Evolutionary conservation across 2,797 vertebrate genomes (phyloP).

Genomic region (Sphenopsis melanotis): DNA sequence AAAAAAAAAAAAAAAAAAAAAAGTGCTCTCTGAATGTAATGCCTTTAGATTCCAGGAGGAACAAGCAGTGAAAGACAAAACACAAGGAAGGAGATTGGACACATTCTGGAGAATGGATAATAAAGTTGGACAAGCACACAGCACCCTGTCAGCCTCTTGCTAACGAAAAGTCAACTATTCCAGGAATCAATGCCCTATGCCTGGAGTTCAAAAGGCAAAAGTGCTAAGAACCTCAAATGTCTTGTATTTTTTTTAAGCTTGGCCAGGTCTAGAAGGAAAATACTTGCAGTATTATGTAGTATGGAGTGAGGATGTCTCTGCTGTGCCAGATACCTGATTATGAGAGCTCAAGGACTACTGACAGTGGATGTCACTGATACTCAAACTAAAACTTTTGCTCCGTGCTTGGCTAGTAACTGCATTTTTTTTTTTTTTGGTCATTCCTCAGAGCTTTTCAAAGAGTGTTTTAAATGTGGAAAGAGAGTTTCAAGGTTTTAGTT

Average conservation of each 20-base stretch:
- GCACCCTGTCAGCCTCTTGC: background rate
- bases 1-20: background rate
- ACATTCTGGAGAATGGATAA: background rate
- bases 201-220: background rate
- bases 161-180: background rate
- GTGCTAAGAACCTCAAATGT: background rate
- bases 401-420: background rate
- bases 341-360: background rate
- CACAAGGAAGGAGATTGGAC: background rate
- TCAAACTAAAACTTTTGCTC: background rate
- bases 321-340: background rate
- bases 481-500: background rate
- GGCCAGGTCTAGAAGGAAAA: background rate
- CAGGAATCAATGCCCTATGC: background rate
- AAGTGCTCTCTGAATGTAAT: background rate
- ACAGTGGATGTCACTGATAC: background rate
- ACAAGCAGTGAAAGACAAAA: background rate
- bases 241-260: background rate
- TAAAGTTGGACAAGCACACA: background rate
- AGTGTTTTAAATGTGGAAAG: background rate
- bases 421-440: background rate
- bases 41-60: background rate
- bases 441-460: background rate
- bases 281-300: background rate
- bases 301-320: background rate